Conservation (phyloP, 2,888 invertebrate genomes). For the Trilocha varians region DNA sequence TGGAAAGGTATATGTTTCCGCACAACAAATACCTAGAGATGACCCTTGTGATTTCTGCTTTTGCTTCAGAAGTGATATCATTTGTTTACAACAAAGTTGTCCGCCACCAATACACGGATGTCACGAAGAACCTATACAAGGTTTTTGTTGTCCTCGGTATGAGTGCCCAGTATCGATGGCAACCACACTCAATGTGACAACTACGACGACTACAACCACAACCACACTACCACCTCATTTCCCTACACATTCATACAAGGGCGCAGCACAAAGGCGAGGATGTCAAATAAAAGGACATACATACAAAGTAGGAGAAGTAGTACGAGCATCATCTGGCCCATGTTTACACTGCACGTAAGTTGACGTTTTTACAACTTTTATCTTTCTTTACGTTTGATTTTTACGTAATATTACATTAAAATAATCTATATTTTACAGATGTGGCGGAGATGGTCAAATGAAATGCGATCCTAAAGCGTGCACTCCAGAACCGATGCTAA, state of each 20-base stretch:
- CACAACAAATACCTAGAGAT: slow-evolving; percentile 94
- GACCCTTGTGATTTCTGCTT: slow-evolving; percentile 98
- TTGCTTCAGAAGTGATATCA: slow-evolving; percentile 96
- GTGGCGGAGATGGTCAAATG: slow-evolving; percentile 94
- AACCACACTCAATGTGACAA: slow-evolving; percentile 84
- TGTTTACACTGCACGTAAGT: slow-evolving; percentile 96
- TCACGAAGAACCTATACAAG: slow-evolving; percentile 92
- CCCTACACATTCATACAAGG: slow-evolving; percentile 84
- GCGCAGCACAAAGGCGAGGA: slow-evolving; percentile 82
- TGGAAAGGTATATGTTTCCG: slow-evolving; percentile 93
- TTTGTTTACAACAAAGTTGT: slow-evolving; percentile 95
- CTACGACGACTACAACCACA: slow-evolving; percentile 90
- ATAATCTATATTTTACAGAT: slow-evolving; percentile 71
- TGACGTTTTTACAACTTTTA: no score
- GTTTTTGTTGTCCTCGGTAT: slow-evolving; percentile 95
- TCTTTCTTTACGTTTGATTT: not conserved
- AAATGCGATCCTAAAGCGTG: slow-evolving; percentile 93
- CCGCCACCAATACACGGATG: slow-evolving; percentile 94
- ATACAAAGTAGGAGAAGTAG: slow-evolving; percentile 88
- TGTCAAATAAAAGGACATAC: slow-evolving; percentile 90
- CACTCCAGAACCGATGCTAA: slow-evolving; percentile 90
- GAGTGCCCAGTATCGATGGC: slow-evolving; percentile 94
- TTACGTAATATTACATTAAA: not conserved
- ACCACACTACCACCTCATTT: slow-evolving; percentile 89
- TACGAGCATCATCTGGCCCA: slow-evolving; percentile 90